These are phyloP conservation scores for Apodemia zela DNA, from an alignment of 2,888 invertebrate genomes.

Conservation along the genomic window DNA sequence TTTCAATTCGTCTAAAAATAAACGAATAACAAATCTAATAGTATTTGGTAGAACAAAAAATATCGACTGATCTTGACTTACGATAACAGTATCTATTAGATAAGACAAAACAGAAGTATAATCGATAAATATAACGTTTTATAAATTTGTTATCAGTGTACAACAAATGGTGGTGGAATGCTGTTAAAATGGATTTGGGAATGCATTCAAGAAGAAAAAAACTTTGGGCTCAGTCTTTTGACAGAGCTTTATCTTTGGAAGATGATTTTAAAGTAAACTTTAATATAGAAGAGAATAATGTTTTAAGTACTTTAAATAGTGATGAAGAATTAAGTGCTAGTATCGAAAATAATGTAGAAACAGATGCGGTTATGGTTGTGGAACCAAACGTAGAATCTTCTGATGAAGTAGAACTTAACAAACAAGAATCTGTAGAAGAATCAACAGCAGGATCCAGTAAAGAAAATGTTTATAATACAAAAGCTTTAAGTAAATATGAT, in stretches of 20 bases:
- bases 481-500: constrained; percentile 44
- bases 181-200: not conserved
- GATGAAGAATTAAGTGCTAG: constrained; percentile 4
- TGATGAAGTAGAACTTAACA: not conserved
- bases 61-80: constrained; percentile 5
- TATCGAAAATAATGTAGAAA: not conserved
- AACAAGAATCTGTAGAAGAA: constrained; percentile 4
- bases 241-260: constrained; percentile 8
- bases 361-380: not conserved
- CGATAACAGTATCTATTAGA: constrained; percentile 3
- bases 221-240: not conserved
- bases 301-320: not conserved
- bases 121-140: constrained; percentile 7
- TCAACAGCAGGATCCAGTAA: constrained; percentile 19
- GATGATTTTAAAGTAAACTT: not conserved
- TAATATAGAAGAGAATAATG: not conserved
- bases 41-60: not conserved
- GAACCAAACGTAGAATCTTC: constrained; percentile 4
- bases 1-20: not conserved
- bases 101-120: constrained; percentile 13
- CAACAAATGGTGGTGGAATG: not conserved
- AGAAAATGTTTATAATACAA: constrained; percentile 27
- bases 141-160: constrained; percentile 3
- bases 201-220: constrained; percentile 6
- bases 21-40: not conserved